These are phyloP conservation scores for Euproctis similis DNA, from an alignment of 2,888 invertebrate genomes.

Conservation along the genomic window DNA sequence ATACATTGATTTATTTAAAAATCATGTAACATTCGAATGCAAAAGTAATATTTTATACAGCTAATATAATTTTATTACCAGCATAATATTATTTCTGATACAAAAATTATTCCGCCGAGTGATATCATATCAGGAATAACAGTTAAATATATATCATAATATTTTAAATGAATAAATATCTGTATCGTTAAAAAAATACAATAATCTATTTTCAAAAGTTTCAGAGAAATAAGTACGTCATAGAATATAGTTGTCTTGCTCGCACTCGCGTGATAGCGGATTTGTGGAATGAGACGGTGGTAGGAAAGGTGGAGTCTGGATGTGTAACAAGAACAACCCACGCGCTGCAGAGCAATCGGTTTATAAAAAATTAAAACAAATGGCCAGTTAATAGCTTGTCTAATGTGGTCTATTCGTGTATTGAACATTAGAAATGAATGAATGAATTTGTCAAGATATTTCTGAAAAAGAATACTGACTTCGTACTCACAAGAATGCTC, in stretches of 20 bases:
- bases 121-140: conserved; percentile 25
- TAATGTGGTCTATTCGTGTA: conserved; percentile 32
- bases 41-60: conserved; percentile 7
- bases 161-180: conserved; percentile 24
- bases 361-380: conserved; percentile 46
- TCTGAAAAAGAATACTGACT: no score
- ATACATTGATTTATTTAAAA: no score
- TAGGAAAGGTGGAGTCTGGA: conserved; percentile 41
- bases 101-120: conserved; percentile 23
- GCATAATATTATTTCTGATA: conserved; percentile 28
- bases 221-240: not conserved
- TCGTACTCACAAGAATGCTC: no score
- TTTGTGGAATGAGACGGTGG: conserved; percentile 26
- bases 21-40: not conserved
- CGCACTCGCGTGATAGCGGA: conserved; percentile 5
- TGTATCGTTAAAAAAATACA: no score
- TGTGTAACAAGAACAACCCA: conserved; percentile 36
- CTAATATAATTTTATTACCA: conserved; percentile 30
- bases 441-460: conserved; percentile 22
- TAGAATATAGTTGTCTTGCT: conserved; percentile 16
- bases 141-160: conserved; percentile 30
- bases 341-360: conserved; percentile 26
- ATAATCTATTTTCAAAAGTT: conserved; percentile 1
- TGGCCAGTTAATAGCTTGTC: conserved; percentile 39
- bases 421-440: no score